Evolutionary conservation across 1,140 invertebrate genomes (phyloP).

Genomic region (Acromyrmex echinatior): DNA sequence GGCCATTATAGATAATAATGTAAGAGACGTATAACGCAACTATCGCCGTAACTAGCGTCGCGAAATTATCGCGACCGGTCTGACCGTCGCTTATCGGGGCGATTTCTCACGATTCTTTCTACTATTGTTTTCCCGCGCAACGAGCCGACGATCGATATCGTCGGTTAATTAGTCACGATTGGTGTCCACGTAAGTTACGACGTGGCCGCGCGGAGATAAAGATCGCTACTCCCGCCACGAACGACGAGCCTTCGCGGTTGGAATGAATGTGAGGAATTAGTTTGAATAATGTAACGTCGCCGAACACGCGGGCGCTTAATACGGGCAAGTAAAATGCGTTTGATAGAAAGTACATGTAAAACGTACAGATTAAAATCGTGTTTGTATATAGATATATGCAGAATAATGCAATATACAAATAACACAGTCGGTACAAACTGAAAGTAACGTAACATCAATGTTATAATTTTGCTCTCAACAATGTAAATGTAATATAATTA

Average conservation of each 20-base stretch:
- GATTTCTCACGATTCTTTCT: slow-evolving; percentile 75
- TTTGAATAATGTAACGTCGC: slow-evolving; percentile 54
- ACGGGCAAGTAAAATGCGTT: not conserved
- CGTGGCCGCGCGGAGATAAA: slow-evolving; percentile 62
- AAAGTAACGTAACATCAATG: too few relatives aligned
- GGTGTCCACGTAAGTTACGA: slow-evolving; percentile 72
- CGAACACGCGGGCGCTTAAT: slow-evolving; percentile 18
- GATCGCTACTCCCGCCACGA: slow-evolving; percentile 55
- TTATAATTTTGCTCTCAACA: too few relatives aligned
- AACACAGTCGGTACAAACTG: too few relatives aligned
- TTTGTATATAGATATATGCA: not conserved
- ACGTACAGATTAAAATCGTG: not conserved
- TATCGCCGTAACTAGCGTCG: slow-evolving; percentile 73
- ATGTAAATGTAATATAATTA: too few relatives aligned
- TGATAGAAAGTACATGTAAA: slow-evolving; percentile 11
- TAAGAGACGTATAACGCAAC: slow-evolving; percentile 72
- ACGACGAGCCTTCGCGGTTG: slow-evolving; percentile 61
- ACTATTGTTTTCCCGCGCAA: slow-evolving; percentile 67
- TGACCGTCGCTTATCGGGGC: slow-evolving; percentile 67
- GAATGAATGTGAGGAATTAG: slow-evolving; percentile 42
- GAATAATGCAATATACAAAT: too few relatives aligned
- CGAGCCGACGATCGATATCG: slow-evolving; percentile 69
- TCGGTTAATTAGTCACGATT: slow-evolving; percentile 76
- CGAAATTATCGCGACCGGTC: slow-evolving; percentile 75
- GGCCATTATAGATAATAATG: slow-evolving; percentile 76